A percentile compares a stretch with the other conserved stretches of the same genome.
Evolutionary conservation across 92 coral and sea anemone species (phyloP).

Genomic region (Umimayanthus kanabou): DNA sequence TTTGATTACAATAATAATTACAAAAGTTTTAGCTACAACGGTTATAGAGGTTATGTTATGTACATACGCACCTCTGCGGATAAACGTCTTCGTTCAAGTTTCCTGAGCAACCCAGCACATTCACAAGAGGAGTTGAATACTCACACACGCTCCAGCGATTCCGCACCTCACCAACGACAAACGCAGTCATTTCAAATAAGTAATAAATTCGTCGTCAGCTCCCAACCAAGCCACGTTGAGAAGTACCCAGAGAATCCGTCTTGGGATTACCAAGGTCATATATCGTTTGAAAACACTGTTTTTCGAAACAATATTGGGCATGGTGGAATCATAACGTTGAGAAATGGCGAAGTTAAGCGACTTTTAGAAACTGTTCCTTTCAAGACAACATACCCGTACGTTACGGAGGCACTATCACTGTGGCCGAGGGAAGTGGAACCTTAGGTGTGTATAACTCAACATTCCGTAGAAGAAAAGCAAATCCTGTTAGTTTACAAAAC

Average conservation of each 20-base stretch:
- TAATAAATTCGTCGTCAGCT: background rate
- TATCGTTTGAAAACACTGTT: slow-evolving; percentile 26
- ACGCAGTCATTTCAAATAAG: background rate
- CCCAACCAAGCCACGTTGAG: background rate
- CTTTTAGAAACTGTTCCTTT: slow-evolving; percentile 38
- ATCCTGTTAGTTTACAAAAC: background rate
- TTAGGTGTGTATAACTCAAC: slow-evolving; percentile 39
- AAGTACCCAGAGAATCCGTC: background rate
- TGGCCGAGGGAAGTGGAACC: slow-evolving; percentile 44
- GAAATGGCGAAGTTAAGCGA: slow-evolving; percentile 41
- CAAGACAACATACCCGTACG: slow-evolving; percentile 41
- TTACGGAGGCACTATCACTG: slow-evolving; percentile 35
- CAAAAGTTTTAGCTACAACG: background rate
- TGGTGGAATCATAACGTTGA: slow-evolving; percentile 40
- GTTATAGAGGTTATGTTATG: background rate
- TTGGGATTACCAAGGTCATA: slow-evolving; percentile 10
- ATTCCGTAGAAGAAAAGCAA: slow-evolving; percentile 31
- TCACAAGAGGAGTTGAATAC: background rate
- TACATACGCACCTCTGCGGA: background rate
- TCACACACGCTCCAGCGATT: background rate
- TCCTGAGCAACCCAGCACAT: background rate
- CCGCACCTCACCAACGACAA: no score
- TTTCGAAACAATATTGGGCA: slow-evolving; percentile 51
- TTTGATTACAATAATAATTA: background rate
- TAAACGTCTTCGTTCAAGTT: background rate